These are phyloP conservation scores for Mesembrinibis cayennensis DNA, from an alignment of 2,113 vertebrate species.

Conservation along the genomic window DNA sequence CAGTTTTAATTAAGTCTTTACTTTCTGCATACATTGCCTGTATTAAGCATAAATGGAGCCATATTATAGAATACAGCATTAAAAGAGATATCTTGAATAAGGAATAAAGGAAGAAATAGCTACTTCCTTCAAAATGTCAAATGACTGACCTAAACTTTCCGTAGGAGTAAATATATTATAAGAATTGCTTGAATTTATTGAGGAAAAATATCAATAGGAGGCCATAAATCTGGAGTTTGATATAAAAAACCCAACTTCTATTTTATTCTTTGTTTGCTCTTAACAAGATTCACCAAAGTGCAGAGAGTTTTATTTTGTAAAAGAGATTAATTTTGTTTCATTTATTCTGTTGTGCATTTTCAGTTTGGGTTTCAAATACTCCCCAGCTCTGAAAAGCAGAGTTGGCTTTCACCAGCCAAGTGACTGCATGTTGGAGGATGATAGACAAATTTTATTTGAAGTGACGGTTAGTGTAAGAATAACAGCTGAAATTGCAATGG, in stretches of 20 bases:
- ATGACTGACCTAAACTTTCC: neutral
- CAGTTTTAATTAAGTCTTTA: neutral
- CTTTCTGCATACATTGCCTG: neutral
- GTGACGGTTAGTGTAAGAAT: neutral
- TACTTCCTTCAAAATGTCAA: neutral
- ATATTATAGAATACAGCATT: neutral
- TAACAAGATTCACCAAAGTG: neutral
- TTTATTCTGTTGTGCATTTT: neutral
- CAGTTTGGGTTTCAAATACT: neutral
- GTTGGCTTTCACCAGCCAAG: neutral
- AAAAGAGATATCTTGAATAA: neutral
- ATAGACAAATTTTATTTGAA: neutral
- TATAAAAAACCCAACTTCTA: neutral
- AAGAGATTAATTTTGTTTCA: neutral
- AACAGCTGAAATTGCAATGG: neutral
- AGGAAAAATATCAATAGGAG: neutral
- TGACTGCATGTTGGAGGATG: neutral
- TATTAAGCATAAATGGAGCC: neutral
- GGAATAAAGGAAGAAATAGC: neutral
- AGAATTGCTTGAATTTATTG: neutral
- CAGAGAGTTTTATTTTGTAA: neutral
- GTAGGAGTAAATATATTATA: neutral
- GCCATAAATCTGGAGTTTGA: neutral
- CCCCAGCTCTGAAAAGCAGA: neutral
- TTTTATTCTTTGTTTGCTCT: neutral